Evolutionary conservation across 2,113 vertebrate species (phyloP), one percentile per base, ranked within the genome.

Genomic region (Malurus melanocephalus): DNA sequence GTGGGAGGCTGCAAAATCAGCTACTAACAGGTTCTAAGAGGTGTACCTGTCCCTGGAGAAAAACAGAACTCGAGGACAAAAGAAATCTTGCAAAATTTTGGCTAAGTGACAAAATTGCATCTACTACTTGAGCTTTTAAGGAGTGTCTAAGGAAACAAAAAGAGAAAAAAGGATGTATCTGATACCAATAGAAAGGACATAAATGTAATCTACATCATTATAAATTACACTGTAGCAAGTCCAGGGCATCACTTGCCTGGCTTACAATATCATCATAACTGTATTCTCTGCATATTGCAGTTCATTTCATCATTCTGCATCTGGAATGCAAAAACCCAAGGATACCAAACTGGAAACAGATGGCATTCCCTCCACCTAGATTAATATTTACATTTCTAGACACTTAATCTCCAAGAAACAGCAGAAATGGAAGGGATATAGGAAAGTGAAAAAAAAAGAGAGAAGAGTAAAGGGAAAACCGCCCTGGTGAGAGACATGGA

Each of bases 381-480:
- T 85, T 92, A 94, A 81, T 94, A 91, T 88, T 92, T 93, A 79
- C 80, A 33, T 83, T 90, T 90, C 59, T 67, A 91, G 49, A 40
- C 62, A 79, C 43, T 75, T 75, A 68, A 92, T 92, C 61, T 75
- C 51, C 60, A 86, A 88, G 80, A 78, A 87, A 46, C 19, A 52
- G 32, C 23, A 79, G 33, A 86, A 91, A 83, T 53, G 10, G 23
- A 88, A 65, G 28, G 4, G 53, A 11, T 13, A 68, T 7, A 40
- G 9, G 13, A 10, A 90, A 91, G 15, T 51, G 35, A 46, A 28
- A 89, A 28, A 89, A 78, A 89, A 65, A 40, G 33, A 30, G 8
- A 88, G 69, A 67, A 51, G 3, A 78, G 6, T 38, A 32, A 9
- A 57, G 49, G 53, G 69, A 72, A 86, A 93, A 83, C 22, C 51